Percentiles rank a stretch among this genome's conserved stretches.
Conservation (phyloP, 2,113 vertebrate species). For the Silurus glanis region DNA sequence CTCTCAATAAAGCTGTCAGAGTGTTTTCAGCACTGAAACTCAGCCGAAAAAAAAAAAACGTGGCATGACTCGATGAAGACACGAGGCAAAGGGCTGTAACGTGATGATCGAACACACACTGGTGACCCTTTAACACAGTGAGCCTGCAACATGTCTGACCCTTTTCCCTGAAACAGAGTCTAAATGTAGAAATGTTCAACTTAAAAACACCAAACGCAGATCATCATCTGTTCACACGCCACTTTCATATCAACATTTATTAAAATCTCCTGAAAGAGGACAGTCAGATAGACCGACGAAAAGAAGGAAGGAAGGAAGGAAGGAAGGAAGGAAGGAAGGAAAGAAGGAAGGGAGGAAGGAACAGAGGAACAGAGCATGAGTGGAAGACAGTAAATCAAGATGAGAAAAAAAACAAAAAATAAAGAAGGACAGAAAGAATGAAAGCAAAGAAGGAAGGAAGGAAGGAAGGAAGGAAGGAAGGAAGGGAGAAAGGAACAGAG, state of each 20-base stretch:
- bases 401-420: too few species aligned
- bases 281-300: too few species aligned
- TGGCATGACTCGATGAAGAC: conserved; percentile 48
- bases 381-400: too few species aligned
- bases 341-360: too few species aligned
- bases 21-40: conserved; percentile 63
- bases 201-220: neutral
- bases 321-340: too few species aligned
- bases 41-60: conserved; percentile 56
- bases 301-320: too few species aligned
- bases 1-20: conserved; percentile 66
- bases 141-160: too few species aligned
- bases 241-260: neutral
- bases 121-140: neutral
- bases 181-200: conserved; percentile 17
- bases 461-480: too few species aligned
- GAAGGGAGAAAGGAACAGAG: too few species aligned
- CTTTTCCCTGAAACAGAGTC: neutral
- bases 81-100: conserved; percentile 55
- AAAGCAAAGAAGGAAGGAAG: too few species aligned
- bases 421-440: too few species aligned
- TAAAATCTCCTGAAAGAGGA: neutral
- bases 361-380: too few species aligned
- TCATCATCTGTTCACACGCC: neutral
- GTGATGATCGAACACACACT: conserved; percentile 21